These are phyloP conservation scores for Drosophila subpulchrella DNA, from an alignment of 1,140 invertebrate genomes.

Conservation along the genomic window DNA sequence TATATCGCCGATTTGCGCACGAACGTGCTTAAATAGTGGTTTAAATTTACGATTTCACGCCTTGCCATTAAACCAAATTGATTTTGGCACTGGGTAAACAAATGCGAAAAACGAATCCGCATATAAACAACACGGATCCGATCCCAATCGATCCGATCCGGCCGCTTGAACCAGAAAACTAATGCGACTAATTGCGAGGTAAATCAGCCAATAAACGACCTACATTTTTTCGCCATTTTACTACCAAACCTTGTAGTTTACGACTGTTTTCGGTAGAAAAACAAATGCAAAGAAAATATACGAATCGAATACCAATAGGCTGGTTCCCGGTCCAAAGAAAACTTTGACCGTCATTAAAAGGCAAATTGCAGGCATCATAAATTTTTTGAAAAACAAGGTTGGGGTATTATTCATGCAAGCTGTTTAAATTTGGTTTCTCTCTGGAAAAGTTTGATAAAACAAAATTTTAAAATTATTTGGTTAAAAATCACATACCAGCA, in stretches of 20 bases:
- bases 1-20: slow-evolving; percentile 29
- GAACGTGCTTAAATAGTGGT: slow-evolving; percentile 43
- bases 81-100: slow-evolving; percentile 56
- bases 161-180: slow-evolving; percentile 34
- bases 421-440: neutral
- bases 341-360: slow-evolving; percentile 2
- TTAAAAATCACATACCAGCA: too few species aligned
- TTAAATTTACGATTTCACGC: slow-evolving; percentile 63
- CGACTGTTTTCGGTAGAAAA: neutral
- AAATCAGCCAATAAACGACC: slow-evolving; percentile 53
- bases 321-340: neutral
- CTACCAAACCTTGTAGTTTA: slow-evolving; percentile 30
- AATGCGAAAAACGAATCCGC: slow-evolving; percentile 18
- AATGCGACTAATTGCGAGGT: slow-evolving; percentile 64
- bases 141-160: neutral
- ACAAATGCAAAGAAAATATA: slow-evolving; percentile 29
- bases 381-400: slow-evolving; percentile 9
- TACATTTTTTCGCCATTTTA: slow-evolving; percentile 23
- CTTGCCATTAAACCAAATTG: slow-evolving; percentile 72
- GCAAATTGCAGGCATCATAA: slow-evolving; percentile 13
- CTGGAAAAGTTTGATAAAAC: neutral
- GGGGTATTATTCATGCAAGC: neutral
- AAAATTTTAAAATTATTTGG: too few species aligned
- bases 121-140: slow-evolving; percentile 21
- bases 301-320: slow-evolving; percentile 3